Evolutionary conservation across 2,113 vertebrate genomes (phyloP).

Genomic region (Aramus guarauna): DNA sequence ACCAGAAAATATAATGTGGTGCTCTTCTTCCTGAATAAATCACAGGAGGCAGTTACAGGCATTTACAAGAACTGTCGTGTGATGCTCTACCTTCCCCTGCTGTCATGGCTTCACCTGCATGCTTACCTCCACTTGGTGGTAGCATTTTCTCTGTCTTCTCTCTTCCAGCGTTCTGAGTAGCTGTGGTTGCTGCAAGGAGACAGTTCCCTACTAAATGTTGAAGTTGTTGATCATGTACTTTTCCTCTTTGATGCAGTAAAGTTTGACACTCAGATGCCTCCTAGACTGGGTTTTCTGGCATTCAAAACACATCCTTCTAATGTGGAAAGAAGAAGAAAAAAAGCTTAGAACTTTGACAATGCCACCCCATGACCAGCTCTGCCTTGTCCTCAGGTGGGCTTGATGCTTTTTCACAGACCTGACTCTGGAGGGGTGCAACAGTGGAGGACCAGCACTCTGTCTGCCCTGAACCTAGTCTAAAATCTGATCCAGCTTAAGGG

Average conservation of each 20-base stretch:
- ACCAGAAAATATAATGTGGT: rapidly evolving
- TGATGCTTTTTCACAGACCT: background rate
- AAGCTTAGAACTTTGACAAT: background rate
- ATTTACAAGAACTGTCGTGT: rapidly evolving
- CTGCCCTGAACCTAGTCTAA: rapidly evolving
- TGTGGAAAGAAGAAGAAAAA: background rate
- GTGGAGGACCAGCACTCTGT: rapidly evolving
- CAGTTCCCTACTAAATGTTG: background rate
- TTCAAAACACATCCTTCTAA: background rate
- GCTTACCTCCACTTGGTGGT: conserved; percentile 1
- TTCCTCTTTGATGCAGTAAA: background rate
- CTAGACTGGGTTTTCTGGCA: background rate
- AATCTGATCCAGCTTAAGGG: background rate
- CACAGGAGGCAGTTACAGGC: rapidly evolving
- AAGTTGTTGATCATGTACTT: rapidly evolving
- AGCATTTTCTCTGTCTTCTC: conserved; percentile 29
- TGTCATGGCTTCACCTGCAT: background rate
- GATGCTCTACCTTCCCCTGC: background rate
- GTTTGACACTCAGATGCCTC: background rate
- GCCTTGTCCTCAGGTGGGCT: background rate
- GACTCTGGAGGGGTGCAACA: background rate
- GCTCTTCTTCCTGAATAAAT: background rate
- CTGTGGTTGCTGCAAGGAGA: background rate
- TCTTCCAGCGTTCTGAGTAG: background rate
- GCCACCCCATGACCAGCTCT: background rate